Evolutionary conservation across 1,140 invertebrate genomes (phyloP).

Genomic region (Nylanderia fulva): DNA sequence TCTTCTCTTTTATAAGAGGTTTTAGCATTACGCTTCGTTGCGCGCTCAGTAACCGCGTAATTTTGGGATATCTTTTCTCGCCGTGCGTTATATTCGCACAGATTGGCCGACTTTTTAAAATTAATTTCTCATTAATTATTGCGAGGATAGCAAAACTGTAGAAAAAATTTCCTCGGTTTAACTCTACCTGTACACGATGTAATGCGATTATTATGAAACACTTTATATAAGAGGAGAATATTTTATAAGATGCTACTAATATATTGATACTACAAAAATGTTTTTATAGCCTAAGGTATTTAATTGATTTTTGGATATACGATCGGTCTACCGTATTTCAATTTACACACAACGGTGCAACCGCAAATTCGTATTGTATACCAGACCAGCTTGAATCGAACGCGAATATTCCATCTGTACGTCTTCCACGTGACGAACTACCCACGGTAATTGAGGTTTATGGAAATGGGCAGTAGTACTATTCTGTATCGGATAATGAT

Average conservation of each 20-base stretch:
- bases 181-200: too few relatives aligned
- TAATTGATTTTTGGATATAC: constrained; percentile 44
- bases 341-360: constrained; percentile 47
- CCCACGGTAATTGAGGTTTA: constrained; percentile 60
- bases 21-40: too few relatives aligned
- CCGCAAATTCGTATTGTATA: constrained; percentile 53
- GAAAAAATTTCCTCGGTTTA: too few relatives aligned
- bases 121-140: too few relatives aligned
- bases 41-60: too few relatives aligned
- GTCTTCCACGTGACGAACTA: constrained; percentile 60
- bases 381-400: constrained; percentile 36
- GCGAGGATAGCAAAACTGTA: too few relatives aligned
- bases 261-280: background rate
- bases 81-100: too few relatives aligned
- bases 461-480: constrained; percentile 39
- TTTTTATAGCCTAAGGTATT: constrained; percentile 2
- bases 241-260: background rate
- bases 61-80: too few relatives aligned
- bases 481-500: background rate
- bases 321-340: constrained; percentile 38
- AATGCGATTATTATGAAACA: too few relatives aligned
- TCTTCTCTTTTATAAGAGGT: background rate
- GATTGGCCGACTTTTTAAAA: too few relatives aligned
- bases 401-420: constrained; percentile 51
- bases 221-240: background rate